A percentile compares a stretch with the other conserved stretches of the same genome.
phyloP scores from a whole-genome alignment of 92 coral and sea anemone species.

The Phenganax marumi region DNA sequence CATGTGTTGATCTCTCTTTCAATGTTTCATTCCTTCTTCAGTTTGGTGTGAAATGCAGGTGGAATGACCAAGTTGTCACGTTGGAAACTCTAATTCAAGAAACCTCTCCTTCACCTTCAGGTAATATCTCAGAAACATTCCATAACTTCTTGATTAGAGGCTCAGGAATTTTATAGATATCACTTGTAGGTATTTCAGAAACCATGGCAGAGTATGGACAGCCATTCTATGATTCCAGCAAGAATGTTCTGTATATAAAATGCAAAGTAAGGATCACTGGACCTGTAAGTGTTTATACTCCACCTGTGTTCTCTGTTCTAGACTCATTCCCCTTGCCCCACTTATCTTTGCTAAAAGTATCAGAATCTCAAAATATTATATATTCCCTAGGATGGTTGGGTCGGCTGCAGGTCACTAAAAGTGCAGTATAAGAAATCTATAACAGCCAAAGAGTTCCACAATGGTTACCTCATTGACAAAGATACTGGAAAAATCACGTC shows the following conservation, averaged over 20 bases:
- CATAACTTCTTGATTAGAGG: too few relatives aligned
- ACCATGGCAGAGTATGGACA: not conserved
- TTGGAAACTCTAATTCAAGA: not conserved
- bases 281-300: not conserved
- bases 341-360: not conserved
- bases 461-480: slow-evolving; percentile 64
- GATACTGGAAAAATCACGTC: slow-evolving; percentile 12
- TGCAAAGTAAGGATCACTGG: not conserved
- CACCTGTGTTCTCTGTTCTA: not conserved
- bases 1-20: not conserved
- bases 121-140: not conserved
- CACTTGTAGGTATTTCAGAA: slow-evolving; percentile 15
- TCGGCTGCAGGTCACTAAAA: slow-evolving; percentile 75
- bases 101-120: not conserved
- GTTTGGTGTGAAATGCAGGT: slow-evolving; percentile 13
- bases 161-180: not conserved
- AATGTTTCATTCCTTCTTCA: not conserved
- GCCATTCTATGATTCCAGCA: slow-evolving; percentile 3
- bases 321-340: not conserved
- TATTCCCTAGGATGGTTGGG: slow-evolving; percentile 81
- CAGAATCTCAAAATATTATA: not conserved
- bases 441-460: slow-evolving; percentile 77
- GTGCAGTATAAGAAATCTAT: slow-evolving; percentile 77
- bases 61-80: slow-evolving; percentile 2
- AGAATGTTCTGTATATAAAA: slow-evolving; percentile 23